These are phyloP conservation scores for Boulengeromyrus knoepffleri DNA, from an alignment of 2,113 vertebrate species.

Conservation along the genomic window DNA sequence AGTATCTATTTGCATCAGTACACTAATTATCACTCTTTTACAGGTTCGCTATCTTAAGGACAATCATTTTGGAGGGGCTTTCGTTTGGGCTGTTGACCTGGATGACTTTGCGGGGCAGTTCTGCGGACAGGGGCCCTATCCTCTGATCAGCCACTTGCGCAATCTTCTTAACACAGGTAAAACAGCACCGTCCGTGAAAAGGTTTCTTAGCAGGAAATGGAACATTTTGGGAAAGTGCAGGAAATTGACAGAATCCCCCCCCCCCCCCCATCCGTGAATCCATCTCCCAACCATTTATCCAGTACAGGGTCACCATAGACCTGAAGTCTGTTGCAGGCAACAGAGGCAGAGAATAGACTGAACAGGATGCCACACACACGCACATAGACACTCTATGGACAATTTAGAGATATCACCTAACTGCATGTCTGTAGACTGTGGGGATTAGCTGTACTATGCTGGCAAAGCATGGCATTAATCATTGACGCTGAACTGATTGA, in stretches of 20 bases:
- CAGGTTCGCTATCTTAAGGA: conserved; percentile 62
- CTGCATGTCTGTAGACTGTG: not conserved
- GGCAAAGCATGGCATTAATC: not conserved
- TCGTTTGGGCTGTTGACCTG: conserved; percentile 67
- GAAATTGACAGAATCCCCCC: not conserved
- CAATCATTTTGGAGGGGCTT: conserved; percentile 62
- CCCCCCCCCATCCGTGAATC: not conserved
- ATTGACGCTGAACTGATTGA: not conserved
- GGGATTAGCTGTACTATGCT: not conserved
- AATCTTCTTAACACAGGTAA: conserved; percentile 48
- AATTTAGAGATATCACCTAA: not conserved
- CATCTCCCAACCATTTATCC: not conserved
- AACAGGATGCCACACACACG: not conserved
- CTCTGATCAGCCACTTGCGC: conserved; percentile 56
- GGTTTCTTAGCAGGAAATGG: not conserved
- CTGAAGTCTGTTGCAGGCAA: not conserved
- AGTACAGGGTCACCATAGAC: not conserved
- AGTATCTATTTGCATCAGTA: not conserved
- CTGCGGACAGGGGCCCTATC: conserved; percentile 60
- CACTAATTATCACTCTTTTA: not conserved
- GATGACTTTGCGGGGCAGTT: conserved; percentile 68
- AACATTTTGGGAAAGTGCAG: not conserved
- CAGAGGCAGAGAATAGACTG: not conserved
- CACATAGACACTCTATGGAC: not conserved
- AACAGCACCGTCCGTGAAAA: not conserved